phyloP scores from a whole-genome alignment of 2,113 vertebrate species.

The Cricetomys ansorgei region DNA sequence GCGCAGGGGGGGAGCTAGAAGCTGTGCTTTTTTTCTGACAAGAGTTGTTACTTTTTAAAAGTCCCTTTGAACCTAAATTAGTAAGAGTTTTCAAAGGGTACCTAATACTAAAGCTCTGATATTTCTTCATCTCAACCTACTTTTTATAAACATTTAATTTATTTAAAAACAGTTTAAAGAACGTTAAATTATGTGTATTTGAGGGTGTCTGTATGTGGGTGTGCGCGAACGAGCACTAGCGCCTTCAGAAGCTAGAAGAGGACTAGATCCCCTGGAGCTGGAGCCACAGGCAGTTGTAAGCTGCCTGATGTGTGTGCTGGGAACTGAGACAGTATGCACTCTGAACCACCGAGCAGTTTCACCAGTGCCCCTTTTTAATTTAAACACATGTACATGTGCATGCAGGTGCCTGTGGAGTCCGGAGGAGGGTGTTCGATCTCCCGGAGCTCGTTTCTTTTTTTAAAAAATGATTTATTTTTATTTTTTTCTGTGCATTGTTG shows the following conservation, averaged over 20 bases:
- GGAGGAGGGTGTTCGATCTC: not conserved
- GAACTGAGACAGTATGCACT: not conserved
- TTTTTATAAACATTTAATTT: not conserved
- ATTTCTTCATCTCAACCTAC: not conserved
- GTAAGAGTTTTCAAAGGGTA: not conserved
- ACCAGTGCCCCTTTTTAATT: not conserved
- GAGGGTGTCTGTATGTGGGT: not conserved
- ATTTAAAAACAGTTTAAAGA: not conserved
- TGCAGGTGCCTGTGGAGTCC: too few species aligned
- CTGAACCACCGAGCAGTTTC: not conserved
- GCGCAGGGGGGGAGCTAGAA: not conserved
- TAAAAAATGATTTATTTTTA: too few species aligned
- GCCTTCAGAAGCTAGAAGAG: not conserved
- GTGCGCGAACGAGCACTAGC: not conserved
- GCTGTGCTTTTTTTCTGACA: not conserved
- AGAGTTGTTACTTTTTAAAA: not conserved
- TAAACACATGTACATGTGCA: not conserved
- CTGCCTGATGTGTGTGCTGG: not conserved
- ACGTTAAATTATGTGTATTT: not conserved
- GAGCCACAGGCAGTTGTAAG: not conserved
- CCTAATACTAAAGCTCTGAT: not conserved
- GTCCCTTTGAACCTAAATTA: not conserved
- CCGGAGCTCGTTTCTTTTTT: too few species aligned
- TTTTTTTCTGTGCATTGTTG: too few species aligned
- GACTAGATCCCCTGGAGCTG: not conserved